A percentile compares a stretch with the other conserved stretches of the same genome.
These are phyloP conservation scores for Nysson spinosus DNA, from an alignment of 2,888 invertebrate genomes.

Conservation along the genomic window DNA sequence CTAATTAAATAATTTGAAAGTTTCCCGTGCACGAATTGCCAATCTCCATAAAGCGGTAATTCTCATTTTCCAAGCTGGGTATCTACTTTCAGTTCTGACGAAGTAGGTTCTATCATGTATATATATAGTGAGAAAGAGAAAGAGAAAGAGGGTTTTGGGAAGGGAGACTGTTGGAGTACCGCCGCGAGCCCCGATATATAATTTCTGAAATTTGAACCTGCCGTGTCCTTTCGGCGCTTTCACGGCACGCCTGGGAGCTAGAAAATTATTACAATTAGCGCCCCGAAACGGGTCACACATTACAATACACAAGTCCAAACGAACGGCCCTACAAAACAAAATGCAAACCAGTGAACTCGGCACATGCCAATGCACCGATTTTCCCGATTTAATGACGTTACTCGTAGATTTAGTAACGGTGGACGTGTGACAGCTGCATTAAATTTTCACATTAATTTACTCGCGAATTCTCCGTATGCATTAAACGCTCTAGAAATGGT, in stretches of 20 bases:
- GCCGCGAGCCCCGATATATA: slow-evolving; percentile 4
- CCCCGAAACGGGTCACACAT: background rate
- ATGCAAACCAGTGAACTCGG: slow-evolving; percentile 20
- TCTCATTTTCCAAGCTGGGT: slow-evolving; percentile 4
- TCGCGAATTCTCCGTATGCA: background rate
- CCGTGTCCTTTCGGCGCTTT: slow-evolving; percentile 23
- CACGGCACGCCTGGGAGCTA: slow-evolving; percentile 30
- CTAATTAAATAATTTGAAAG: slow-evolving; percentile 50
- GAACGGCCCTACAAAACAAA: slow-evolving; percentile 36
- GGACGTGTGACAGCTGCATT: slow-evolving; percentile 41
- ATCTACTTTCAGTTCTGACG: slow-evolving; percentile 7
- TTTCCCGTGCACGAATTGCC: slow-evolving; percentile 34
- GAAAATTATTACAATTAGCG: slow-evolving; percentile 55
- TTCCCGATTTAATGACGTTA: slow-evolving; percentile 53
- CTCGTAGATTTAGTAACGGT: slow-evolving; percentile 37
- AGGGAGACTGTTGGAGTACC: too few species aligned
- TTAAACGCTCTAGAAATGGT: too few species aligned
- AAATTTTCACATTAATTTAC: slow-evolving; percentile 46
- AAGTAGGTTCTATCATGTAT: background rate
- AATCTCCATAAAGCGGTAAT: slow-evolving; percentile 43
- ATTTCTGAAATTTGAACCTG: slow-evolving; percentile 23
- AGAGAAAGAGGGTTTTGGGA: background rate
- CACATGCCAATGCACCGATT: slow-evolving; percentile 34
- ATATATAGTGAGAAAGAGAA: background rate
- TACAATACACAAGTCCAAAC: background rate